Evolutionary conservation across 2,113 vertebrate species (phyloP).

Genomic region (Pogona vitticeps): DNA sequence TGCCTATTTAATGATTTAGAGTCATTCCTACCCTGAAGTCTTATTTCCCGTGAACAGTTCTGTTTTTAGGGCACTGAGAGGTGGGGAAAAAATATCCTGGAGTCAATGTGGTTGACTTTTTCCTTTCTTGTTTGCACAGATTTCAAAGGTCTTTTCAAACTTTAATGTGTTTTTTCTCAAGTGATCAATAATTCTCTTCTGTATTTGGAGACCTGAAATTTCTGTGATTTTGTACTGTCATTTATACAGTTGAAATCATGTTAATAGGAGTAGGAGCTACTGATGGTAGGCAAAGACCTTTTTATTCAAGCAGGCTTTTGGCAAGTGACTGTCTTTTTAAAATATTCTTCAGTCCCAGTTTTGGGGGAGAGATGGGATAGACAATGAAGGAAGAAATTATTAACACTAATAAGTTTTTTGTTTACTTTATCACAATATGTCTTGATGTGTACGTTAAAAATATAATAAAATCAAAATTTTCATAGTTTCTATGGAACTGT

Average conservation of each 20-base stretch:
- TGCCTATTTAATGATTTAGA: constrained; percentile 20
- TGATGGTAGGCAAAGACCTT: background rate
- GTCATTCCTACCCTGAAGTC: constrained; percentile 3
- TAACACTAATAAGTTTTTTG: background rate
- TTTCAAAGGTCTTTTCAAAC: background rate
- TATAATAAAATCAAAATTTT: background rate
- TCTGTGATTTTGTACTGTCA: background rate
- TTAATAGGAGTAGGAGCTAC: background rate
- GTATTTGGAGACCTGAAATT: background rate
- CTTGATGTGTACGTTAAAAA: too few species aligned
- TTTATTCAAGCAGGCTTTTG: too few species aligned
- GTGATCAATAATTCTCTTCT: background rate
- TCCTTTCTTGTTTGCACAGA: background rate
- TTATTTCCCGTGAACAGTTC: constrained; percentile 2
- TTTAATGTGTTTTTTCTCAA: background rate
- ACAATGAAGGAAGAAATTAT: too few species aligned
- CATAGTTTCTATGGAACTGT: background rate
- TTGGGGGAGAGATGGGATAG: background rate
- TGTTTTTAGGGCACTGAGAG: background rate
- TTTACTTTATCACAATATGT: background rate
- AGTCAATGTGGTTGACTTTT: fast-evolving
- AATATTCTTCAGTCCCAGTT: background rate
- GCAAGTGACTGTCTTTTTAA: too few species aligned
- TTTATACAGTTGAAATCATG: background rate
- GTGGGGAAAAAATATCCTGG: background rate